phyloP scores from a whole-genome alignment of 2,888 invertebrate species.

The Phalera bucephala region DNA sequence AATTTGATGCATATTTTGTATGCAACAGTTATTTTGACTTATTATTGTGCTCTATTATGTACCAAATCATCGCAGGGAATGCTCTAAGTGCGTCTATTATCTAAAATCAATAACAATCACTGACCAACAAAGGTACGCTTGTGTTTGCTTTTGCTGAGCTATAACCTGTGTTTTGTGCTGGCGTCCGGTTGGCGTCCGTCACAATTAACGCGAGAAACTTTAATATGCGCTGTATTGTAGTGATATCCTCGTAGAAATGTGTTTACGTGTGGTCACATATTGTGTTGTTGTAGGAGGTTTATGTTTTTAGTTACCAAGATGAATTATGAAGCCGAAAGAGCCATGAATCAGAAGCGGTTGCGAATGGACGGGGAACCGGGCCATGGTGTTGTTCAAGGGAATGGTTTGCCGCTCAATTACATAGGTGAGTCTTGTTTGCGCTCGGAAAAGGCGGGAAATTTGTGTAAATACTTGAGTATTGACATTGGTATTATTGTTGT shows the following conservation, averaged over 20 bases:
- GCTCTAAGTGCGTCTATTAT: constrained; percentile 73
- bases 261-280: constrained; percentile 36
- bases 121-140: constrained; percentile 83
- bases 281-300: constrained; percentile 47
- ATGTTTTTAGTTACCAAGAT: constrained; percentile 79
- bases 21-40: constrained; percentile 78
- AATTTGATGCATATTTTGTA: constrained; percentile 80
- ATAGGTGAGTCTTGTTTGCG: constrained; percentile 58
- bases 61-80: constrained; percentile 65
- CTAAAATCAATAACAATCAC: constrained; percentile 83
- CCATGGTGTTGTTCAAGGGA: constrained; percentile 78
- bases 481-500: constrained; percentile 38
- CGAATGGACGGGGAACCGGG: constrained; percentile 81
- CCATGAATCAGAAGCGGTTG: constrained; percentile 80
- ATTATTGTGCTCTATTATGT: constrained; percentile 75
- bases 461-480: constrained; percentile 7
- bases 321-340: constrained; percentile 81
- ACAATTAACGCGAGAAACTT: constrained; percentile 64
- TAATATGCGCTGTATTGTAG: constrained; percentile 50
- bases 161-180: constrained; percentile 81
- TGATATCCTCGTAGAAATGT: constrained; percentile 45
- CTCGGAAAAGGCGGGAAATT: constrained; percentile 33
- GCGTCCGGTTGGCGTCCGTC: constrained; percentile 83
- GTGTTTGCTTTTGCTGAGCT: constrained; percentile 76
- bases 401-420: constrained; percentile 79